phyloP scores from a whole-genome alignment of 2,113 vertebrate species.

The Axis porcinus region DNA sequence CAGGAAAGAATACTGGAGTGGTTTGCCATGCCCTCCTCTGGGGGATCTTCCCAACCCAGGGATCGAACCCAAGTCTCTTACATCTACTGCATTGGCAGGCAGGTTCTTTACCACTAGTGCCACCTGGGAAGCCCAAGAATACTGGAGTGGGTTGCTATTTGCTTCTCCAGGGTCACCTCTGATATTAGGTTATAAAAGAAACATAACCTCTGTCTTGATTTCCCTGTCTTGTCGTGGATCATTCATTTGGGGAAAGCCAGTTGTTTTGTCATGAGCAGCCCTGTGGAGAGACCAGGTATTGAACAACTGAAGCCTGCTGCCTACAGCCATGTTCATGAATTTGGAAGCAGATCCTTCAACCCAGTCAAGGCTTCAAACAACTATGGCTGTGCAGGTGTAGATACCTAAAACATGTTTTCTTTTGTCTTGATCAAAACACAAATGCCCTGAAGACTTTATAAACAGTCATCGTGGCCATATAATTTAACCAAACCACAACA shows the following conservation, averaged over 20 bases:
- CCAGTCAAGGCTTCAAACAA: background rate
- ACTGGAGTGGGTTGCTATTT: background rate
- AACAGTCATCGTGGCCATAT: background rate
- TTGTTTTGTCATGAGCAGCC: background rate
- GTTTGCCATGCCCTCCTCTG: background rate
- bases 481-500: background rate
- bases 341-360: background rate
- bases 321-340: background rate
- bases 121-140: background rate
- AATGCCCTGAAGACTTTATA: background rate
- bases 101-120: background rate
- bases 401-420: background rate
- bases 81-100: background rate
- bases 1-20: background rate
- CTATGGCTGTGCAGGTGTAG: background rate
- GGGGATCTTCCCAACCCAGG: background rate
- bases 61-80: background rate
- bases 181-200: background rate
- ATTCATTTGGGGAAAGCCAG: background rate
- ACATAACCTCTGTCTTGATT: background rate
- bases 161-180: background rate
- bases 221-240: background rate
- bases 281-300: background rate
- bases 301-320: background rate
- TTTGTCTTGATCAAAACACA: background rate